phyloP scores from a whole-genome alignment of 2,888 invertebrate genomes.

The Scelioninae gen. 1 region DNA sequence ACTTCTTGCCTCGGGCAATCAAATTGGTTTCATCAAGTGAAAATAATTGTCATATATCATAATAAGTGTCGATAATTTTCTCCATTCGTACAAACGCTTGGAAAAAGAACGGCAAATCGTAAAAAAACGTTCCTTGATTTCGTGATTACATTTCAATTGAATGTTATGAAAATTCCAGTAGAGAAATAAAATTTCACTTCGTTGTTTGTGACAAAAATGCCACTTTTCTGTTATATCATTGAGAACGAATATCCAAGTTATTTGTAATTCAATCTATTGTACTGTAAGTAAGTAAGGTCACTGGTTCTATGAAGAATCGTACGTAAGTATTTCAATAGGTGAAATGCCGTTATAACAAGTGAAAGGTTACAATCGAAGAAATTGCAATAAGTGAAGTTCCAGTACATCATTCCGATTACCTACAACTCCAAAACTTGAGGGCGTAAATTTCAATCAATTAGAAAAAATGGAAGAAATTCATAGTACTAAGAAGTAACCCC shows the following conservation, averaged over 20 bases:
- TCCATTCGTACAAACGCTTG: not conserved
- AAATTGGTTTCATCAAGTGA: not conserved
- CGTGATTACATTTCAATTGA: not conserved
- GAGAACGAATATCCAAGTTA: not conserved
- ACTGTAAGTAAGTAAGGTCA: slow-evolving; percentile 21
- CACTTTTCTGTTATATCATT: not conserved
- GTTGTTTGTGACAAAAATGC: not conserved
- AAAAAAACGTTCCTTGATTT: not conserved
- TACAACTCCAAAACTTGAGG: slow-evolving; percentile 20
- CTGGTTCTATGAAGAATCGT: slow-evolving; percentile 16
- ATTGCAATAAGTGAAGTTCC: slow-evolving; percentile 59
- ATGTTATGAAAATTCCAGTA: not conserved
- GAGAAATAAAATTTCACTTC: not conserved
- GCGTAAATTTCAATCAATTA: slow-evolving; percentile 27
- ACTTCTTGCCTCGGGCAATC: not conserved
- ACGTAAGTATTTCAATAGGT: slow-evolving; percentile 47
- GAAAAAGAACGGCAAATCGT: not conserved
- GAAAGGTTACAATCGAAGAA: slow-evolving; percentile 65
- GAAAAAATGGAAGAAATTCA: no score
- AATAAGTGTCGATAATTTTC: not conserved
- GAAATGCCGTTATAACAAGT: slow-evolving; percentile 58
- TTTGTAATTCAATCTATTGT: slow-evolving; percentile 34
- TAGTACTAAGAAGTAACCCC: no score
- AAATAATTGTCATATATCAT: not conserved
- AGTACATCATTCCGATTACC: slow-evolving; percentile 27